These are phyloP conservation scores for Tipula unca DNA, from an alignment of 2,888 invertebrate species.

Conservation along the genomic window DNA sequence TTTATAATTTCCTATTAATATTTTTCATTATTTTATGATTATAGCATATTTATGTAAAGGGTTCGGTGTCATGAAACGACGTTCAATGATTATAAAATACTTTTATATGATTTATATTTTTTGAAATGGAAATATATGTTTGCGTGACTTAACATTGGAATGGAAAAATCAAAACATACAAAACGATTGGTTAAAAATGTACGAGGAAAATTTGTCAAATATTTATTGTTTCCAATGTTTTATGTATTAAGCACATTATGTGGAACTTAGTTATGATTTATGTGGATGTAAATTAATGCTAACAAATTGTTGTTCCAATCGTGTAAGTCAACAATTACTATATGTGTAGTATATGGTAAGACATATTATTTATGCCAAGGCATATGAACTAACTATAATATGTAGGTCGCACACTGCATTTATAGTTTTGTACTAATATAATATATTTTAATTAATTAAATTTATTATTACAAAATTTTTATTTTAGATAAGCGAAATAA, in stretches of 20 bases:
- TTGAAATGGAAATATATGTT: not conserved
- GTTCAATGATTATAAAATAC: not conserved
- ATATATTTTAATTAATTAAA: not conserved
- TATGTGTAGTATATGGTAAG: not conserved
- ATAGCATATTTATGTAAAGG: not conserved
- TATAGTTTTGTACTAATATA: not conserved
- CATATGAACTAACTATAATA: not conserved
- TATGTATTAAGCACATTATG: not conserved
- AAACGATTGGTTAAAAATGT: not conserved
- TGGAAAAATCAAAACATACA: not conserved
- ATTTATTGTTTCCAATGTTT: not conserved
- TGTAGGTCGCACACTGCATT: not conserved
- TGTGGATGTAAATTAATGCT: not conserved
- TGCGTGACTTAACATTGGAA: not conserved
- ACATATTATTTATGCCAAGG: not conserved
- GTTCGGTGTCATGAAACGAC: not conserved
- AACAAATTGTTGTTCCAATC: not conserved
- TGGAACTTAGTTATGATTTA: not conserved
- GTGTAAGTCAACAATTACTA: not conserved
- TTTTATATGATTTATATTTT: not conserved
- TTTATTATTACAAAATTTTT: not conserved
- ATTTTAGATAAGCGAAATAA: not conserved
- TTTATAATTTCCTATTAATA: not conserved
- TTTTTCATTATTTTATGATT: not conserved
- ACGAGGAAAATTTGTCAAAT: not conserved